A percentile compares a stretch with the other conserved stretches of the same genome.
Conservation (phyloP, 2,888 invertebrate species). For the Ophioninae sp. region DNA sequence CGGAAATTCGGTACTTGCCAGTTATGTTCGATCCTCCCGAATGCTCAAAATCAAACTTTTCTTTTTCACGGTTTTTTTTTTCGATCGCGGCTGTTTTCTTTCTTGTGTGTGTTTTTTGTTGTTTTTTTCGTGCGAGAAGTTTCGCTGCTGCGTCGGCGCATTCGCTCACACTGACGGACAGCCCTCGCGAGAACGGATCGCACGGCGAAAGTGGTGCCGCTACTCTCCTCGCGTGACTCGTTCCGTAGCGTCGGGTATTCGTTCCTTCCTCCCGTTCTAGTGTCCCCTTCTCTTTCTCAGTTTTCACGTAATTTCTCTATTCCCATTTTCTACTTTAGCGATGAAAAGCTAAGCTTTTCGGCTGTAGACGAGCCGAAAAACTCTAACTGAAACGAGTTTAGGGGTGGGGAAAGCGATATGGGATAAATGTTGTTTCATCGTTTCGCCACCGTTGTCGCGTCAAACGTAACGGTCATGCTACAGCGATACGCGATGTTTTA, state of each 20-base stretch:
- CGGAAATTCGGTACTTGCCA: not conserved
- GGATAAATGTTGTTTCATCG: not conserved
- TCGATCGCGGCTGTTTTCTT: not conserved
- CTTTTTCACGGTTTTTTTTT: not conserved
- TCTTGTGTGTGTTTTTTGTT: not conserved
- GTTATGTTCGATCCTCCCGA: not conserved
- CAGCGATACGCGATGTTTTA: not conserved
- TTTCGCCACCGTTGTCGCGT: not conserved
- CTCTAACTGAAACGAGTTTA: not conserved
- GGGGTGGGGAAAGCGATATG: not conserved
- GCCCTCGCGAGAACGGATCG: conserved; percentile 57
- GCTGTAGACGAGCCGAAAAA: not conserved
- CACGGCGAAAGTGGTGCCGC: conserved; percentile 62
- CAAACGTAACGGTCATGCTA: not conserved
- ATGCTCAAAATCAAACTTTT: too few relatives aligned
- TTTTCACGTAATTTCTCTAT: not conserved
- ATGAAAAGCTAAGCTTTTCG: not conserved
- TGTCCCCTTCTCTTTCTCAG: not conserved
- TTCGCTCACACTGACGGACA: conserved; percentile 46
- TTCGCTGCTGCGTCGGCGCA: conserved; percentile 8
- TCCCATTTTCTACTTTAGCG: not conserved
- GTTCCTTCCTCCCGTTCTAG: not conserved
- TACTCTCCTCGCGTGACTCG: conserved; percentile 48
- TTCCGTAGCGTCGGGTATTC: not conserved
- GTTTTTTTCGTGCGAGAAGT: not conserved